Base-by-base conservation (phyloP, 2,113 vertebrate genomes). In the Pycnonotus jocosus region DNA sequence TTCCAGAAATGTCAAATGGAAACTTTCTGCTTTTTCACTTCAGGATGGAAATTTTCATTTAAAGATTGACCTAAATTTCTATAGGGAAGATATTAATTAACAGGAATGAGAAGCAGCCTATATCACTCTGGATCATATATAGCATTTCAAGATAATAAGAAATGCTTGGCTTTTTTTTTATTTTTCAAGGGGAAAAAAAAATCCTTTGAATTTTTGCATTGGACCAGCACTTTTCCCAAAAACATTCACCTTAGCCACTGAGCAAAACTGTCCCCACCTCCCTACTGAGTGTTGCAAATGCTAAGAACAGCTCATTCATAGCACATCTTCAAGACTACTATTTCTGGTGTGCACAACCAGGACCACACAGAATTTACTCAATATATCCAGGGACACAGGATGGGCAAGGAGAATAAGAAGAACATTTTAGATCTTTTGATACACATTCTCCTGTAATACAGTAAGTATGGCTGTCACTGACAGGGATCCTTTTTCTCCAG, bases 1-100 rank as follows among this genome's bases (percentile, higher is more conserved):
- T 80, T 94, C 86, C 72, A 88, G 64, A 94, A 95, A 70, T 25
- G 33, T 73, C 82, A 88, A 50, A 68, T 61, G 71, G 78, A 93
- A 92, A 92, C 12, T 23, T 88, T 69, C 45, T 12, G 33, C 47
- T 85, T 92, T 74, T 79, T 54, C 25, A 90, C 20, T 83, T 90
- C 44, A 56, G 68, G 60, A 65, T 86, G 38, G 68, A 70, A 90
- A 90, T 74, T 73, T 86, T 95, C 19, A 44, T 83, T 88, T 78
- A n/a, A 78, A 86, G 40, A 83, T 54, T 81, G 47, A 68, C 30
- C 64, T 69, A 37, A 54, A 86, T 70, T 88, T 90, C 31, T 78
- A 25, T n/a, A 66, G 86, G 38, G 30, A 74, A 70, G 21, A 12
- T 50, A 65, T 20, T 54, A 51, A 88, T 66, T 61, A 72, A 56